Percentiles rank a stretch among this genome's conserved stretches.
phyloP scores from a whole-genome alignment of 2,888 invertebrate genomes.

The Ctena decussata region DNA sequence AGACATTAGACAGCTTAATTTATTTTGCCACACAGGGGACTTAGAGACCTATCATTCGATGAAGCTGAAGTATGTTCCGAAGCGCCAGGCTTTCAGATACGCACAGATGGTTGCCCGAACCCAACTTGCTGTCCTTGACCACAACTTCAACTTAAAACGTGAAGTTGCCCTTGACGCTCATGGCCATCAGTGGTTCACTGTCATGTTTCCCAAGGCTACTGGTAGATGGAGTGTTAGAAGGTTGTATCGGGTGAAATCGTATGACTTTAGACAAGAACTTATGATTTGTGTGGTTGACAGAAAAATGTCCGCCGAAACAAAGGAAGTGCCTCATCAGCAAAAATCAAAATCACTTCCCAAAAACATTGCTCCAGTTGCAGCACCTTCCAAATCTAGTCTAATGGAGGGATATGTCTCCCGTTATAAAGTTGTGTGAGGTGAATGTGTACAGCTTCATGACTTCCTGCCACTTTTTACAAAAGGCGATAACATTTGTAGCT shows the following conservation, averaged over 20 bases:
- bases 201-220: neutral
- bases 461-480: no score
- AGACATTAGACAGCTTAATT: conserved; percentile 21
- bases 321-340: neutral
- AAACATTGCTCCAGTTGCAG: neutral
- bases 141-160: conserved; percentile 17
- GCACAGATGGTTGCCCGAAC: conserved; percentile 18
- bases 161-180: neutral
- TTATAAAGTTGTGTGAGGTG: no score
- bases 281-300: neutral
- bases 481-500: no score
- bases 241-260: neutral
- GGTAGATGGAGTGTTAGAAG: conserved; percentile 10
- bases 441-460: no score
- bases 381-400: neutral
- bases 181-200: neutral
- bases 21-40: conserved; percentile 36
- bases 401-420: neutral
- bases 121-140: conserved; percentile 19
- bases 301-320: neutral
- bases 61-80: conserved; percentile 29
- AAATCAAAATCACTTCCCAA: neutral
- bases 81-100: conserved; percentile 15
- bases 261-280: neutral
- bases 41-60: conserved; percentile 29